Base-by-base conservation (phyloP, 2,113 vertebrate genomes). In the Carettochelys insculpta region DNA sequence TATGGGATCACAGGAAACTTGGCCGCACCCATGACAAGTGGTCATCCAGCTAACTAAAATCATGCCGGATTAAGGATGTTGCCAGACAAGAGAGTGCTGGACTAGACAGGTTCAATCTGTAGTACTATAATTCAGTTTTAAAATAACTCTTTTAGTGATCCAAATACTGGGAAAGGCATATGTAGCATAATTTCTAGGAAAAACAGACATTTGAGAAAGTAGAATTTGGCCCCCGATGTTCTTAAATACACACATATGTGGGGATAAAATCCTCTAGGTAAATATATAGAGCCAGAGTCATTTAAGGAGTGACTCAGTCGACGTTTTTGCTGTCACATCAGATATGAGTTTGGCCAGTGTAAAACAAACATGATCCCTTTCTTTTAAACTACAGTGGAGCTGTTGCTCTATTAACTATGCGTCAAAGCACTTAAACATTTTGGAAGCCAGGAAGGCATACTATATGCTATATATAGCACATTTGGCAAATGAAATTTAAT, bases 91-190 rank as follows among this genome's bases (percentile, higher is more conserved):
- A n/a, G n/a, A n/a, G n/a, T n/a, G n/a, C n/a, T n/a, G n/a, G n/a
- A n/a, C n/a, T n/a, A n/a, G n/a, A n/a, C n/a, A n/a, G n/a, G n/a
- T n/a, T n/a, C n/a, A n/a, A n/a, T n/a, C n/a, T n/a, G n/a, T n/a
- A n/a, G n/a, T n/a, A n/a, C n/a, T 86, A 41, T 52, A 71, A 79
- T 81, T 81, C n/a, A 6, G 22, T 88, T 93, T 94, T 79, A 79
- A 95, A 78, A 83, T 89, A 79, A 68, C 20, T 19, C n/a, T 90
- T 29, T 22, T 5, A 48, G 31, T 34, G 82, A 68, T 84, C 78
- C 0, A 1, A 50, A 68, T 50, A 54, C n/a, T 38, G n/a, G n/a
- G 61, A 58, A 47, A 81, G 83, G 34, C 52, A 79, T 56, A 58
- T 85, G 85, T 24, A 78, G 5, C 48, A 19, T 19, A 77, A 3